These are phyloP conservation scores for Schmidtea mediterranea DNA, from an alignment of 1,140 invertebrate species.

Conservation along the genomic window DNA sequence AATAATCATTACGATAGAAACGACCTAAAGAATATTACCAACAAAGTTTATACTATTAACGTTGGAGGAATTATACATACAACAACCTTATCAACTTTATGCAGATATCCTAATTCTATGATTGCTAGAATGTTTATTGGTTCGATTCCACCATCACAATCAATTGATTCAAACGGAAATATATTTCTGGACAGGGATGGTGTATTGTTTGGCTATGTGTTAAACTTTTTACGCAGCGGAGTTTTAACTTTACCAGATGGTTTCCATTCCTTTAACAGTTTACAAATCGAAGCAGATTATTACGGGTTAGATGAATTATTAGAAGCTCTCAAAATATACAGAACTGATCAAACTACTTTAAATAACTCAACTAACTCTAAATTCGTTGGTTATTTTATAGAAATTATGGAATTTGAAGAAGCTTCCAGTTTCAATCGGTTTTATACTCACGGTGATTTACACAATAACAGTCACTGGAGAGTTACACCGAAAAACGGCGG, in stretches of 20 bases:
- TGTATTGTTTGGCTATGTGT: slow-evolving; percentile 10
- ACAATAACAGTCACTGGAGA: slow-evolving; percentile 5
- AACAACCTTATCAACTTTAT: slow-evolving; percentile 10
- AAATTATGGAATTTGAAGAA: slow-evolving; percentile 10
- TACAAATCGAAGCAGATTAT: slow-evolving; percentile 10
- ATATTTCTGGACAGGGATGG: slow-evolving; percentile 13
- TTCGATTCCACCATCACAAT: slow-evolving; percentile 7
- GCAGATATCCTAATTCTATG: slow-evolving; percentile 12
- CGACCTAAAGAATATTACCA: no score
- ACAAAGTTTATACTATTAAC: slow-evolving; percentile 7
- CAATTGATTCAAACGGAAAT: slow-evolving; percentile 9
- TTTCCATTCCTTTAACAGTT: slow-evolving; percentile 10
- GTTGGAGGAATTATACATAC: slow-evolving; percentile 11
- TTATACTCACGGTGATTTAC: slow-evolving; percentile 8
- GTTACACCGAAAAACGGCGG: slow-evolving; percentile 9
- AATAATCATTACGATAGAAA: no score
- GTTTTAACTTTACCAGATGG: slow-evolving; percentile 10
- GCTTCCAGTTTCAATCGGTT: slow-evolving; percentile 10
- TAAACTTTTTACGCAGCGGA: slow-evolving; percentile 11
- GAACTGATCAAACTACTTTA: not conserved
- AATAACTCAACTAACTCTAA: not conserved
- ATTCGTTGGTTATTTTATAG: slow-evolving; percentile 7
- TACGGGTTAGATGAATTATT: slow-evolving; percentile 8
- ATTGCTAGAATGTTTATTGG: slow-evolving; percentile 12
- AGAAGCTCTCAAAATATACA: slow-evolving; percentile 2